Conservation (phyloP, 2,113 vertebrate genomes). For the Catharus fuscescens region DNA sequence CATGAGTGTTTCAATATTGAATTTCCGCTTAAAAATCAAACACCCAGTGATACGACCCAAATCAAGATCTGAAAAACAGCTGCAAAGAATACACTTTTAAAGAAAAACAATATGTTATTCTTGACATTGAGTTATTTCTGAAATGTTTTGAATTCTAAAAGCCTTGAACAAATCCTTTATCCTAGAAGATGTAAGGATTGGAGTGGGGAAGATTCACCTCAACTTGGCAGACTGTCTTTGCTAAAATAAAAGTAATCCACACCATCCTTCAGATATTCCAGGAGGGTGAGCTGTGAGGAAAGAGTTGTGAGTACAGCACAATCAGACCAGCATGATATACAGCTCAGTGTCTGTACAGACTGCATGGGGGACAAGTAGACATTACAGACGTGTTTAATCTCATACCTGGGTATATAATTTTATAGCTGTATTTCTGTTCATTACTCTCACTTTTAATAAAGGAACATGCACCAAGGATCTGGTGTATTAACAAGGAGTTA, state of each 20-base stretch:
- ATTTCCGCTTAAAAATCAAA: not conserved
- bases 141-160: not conserved
- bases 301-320: not conserved
- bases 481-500: not conserved
- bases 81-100: not conserved
- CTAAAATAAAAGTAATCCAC: not conserved
- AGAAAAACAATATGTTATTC: not conserved
- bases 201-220: not conserved
- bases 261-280: not conserved
- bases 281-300: not conserved
- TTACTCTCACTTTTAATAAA: not conserved
- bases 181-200: not conserved
- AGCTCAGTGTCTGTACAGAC: not conserved
- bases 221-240: not conserved
- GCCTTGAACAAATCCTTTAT: not conserved
- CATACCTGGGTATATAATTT: not conserved
- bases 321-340: rapidly evolving
- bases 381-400: not conserved
- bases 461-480: not conserved
- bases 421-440: not conserved
- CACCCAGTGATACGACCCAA: not conserved
- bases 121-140: not conserved
- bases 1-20: not conserved
- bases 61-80: not conserved
- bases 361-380: not conserved